Evolutionary conservation across 2,888 invertebrate genomes (phyloP).

Genomic region (Erebia ligea): DNA sequence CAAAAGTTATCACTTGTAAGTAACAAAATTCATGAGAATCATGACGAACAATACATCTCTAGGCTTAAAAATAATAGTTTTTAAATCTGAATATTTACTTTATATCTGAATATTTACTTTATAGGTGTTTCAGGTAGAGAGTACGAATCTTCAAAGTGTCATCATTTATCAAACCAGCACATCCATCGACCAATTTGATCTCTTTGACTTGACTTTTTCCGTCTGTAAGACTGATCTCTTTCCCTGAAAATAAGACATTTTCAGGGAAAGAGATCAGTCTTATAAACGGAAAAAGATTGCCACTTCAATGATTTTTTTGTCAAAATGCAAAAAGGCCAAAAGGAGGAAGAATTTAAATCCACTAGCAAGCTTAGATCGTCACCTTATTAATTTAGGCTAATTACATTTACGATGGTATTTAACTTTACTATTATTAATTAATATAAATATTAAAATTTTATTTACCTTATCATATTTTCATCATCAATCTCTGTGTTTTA

Average conservation of each 20-base stretch:
- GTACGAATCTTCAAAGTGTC: no score
- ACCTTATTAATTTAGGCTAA: background rate
- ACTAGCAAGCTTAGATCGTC: slow-evolving; percentile 1
- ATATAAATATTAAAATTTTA: background rate
- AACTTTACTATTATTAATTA: background rate
- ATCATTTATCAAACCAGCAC: no score
- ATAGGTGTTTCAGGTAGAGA: no score
- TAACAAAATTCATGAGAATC: background rate
- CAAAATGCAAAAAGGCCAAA: background rate
- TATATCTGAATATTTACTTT: no score
- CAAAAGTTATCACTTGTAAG: background rate
- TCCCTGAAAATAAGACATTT: no score
- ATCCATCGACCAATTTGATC: no score
- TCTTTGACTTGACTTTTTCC: no score
- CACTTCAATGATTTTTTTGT: background rate
- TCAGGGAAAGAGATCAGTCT: no score
- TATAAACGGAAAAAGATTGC: no score
- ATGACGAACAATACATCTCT: background rate
- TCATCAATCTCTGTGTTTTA: background rate
- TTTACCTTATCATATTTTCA: background rate
- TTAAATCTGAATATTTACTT: no score
- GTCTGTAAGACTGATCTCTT: no score
- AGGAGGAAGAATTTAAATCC: background rate
- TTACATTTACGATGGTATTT: background rate
- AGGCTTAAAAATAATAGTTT: background rate